Evolutionary conservation across 2,888 invertebrate genomes (phyloP).

Genomic region (Phasia obesa): DNA sequence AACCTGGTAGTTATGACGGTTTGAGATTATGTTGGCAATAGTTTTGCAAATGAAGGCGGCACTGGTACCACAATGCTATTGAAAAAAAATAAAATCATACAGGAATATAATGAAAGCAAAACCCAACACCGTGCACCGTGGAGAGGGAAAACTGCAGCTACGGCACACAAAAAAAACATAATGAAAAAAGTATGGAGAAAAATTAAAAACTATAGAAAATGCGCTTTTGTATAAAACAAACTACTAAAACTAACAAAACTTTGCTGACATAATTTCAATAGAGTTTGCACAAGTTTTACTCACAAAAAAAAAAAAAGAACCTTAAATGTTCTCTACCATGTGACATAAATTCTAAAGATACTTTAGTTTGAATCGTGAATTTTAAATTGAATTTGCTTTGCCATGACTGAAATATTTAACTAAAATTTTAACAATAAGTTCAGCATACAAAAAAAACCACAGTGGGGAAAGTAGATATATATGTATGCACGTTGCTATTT

Average conservation of each 20-base stretch:
- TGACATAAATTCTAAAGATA: conserved; percentile 61
- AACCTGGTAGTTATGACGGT: conserved; percentile 44
- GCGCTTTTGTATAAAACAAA: conserved; percentile 60
- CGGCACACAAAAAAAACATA: conserved; percentile 6
- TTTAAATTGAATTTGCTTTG: conserved; percentile 53
- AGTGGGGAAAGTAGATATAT: not conserved
- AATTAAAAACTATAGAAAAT: conserved; percentile 51
- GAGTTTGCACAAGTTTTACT: conserved; percentile 49
- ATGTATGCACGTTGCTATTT: conserved; percentile 33
- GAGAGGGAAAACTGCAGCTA: conserved; percentile 4
- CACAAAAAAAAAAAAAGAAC: conserved; percentile 9
- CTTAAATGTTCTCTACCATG: conserved; percentile 29
- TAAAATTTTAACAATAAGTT: conserved; percentile 45
- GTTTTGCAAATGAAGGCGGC: conserved; percentile 16
- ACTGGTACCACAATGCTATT: conserved; percentile 53
- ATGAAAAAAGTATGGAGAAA: not conserved
- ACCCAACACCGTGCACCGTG: not conserved
- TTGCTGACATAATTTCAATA: conserved; percentile 66
- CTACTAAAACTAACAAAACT: conserved; percentile 62
- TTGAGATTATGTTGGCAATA: conserved; percentile 11
- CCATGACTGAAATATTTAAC: conserved; percentile 34
- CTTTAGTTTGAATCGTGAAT: conserved; percentile 44
- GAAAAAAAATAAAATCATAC: conserved; percentile 39
- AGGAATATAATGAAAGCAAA: conserved; percentile 19
- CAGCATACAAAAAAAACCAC: not conserved